Evolutionary conservation across 2,888 invertebrate species (phyloP).

Genomic region (Fragum fragum): DNA sequence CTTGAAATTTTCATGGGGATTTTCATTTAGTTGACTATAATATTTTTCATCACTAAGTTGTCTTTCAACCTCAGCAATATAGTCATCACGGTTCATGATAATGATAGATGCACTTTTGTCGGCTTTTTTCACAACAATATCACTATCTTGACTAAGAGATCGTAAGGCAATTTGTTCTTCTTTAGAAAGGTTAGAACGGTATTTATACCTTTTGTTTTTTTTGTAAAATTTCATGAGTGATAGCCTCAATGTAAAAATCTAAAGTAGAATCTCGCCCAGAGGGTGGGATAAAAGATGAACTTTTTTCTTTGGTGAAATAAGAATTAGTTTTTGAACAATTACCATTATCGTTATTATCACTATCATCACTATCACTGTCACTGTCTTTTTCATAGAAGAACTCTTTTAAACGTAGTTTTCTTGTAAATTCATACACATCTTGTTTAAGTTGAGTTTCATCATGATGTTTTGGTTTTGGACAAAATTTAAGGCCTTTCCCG

Average conservation of each 20-base stretch:
- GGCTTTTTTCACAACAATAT: constrained; percentile 34
- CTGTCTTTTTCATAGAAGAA: not conserved
- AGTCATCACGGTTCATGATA: constrained; percentile 32
- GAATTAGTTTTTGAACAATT: constrained; percentile 4
- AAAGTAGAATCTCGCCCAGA: constrained; percentile 28
- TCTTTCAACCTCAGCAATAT: constrained; percentile 24
- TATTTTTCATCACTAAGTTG: constrained; percentile 14
- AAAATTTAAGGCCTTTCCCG: constrained; percentile 36
- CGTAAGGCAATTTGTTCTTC: constrained; percentile 23
- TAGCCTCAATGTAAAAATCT: constrained; percentile 41
- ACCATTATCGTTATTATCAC: not conserved
- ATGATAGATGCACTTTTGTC: constrained; percentile 30
- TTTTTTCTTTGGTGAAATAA: constrained; percentile 5
- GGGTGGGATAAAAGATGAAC: constrained; percentile 36
- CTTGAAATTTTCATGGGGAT: no score
- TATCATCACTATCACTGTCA: not conserved
- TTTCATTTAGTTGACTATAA: not conserved
- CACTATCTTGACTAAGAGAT: not conserved
- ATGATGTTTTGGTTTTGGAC: constrained; percentile 31
- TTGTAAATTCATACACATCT: not conserved
- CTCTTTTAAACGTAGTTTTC: constrained; percentile 19
- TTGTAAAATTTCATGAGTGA: constrained; percentile 35
- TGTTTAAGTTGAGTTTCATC: constrained; percentile 16
- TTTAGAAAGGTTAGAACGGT: constrained; percentile 23
- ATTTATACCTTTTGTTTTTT: constrained; percentile 9